phyloP scores from a whole-genome alignment of 2,113 vertebrate genomes.

The Alces alces region DNA sequence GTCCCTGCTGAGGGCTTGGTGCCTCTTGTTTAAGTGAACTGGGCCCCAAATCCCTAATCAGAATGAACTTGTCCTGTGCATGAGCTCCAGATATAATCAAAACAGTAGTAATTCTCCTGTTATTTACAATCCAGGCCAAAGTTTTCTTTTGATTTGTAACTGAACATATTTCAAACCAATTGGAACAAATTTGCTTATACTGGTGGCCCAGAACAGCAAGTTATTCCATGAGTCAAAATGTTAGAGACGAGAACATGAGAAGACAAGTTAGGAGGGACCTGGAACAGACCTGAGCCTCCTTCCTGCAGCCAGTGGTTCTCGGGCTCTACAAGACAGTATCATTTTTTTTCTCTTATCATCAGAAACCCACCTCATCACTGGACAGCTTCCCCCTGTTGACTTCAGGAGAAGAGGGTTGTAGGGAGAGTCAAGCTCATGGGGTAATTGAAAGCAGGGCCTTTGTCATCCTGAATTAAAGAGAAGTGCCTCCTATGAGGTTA shows the following conservation, averaged over 20 bases:
- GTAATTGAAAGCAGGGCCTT: background rate
- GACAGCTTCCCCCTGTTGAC: background rate
- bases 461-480: background rate
- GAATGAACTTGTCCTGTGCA: background rate
- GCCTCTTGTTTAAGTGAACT: background rate
- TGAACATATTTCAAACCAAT: background rate
- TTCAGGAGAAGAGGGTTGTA: background rate
- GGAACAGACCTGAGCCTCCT: background rate
- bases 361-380: background rate
- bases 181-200: background rate
- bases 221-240: background rate
- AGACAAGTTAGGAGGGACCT: background rate
- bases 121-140: background rate
- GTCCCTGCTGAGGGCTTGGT: background rate
- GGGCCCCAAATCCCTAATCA: background rate
- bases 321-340: background rate
- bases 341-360: background rate
- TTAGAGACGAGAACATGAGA: background rate
- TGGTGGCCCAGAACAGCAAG: background rate
- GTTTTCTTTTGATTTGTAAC: background rate
- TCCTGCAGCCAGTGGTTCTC: background rate
- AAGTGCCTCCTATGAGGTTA: background rate
- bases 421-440: background rate
- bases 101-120: background rate
- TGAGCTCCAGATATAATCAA: background rate